A percentile compares a stretch with the other conserved stretches of the same genome.
Evolutionary conservation across 2,888 invertebrate species (phyloP).

Genomic region (Thumatha senex): DNA sequence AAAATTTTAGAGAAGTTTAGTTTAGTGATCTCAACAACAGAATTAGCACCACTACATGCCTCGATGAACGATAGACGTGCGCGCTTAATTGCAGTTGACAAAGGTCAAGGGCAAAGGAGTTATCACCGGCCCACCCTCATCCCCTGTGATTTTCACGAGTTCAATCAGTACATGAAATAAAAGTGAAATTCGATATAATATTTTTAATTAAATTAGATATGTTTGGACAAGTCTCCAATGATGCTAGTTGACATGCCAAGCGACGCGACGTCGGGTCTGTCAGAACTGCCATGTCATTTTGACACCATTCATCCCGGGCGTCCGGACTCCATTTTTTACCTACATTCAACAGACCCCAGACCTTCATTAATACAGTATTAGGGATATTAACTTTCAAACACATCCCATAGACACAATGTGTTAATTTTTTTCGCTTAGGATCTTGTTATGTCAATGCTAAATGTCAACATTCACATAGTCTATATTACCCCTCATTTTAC

Average conservation of each 20-base stretch:
- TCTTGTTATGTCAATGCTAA: constrained; percentile 16
- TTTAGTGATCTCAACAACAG: too few relatives aligned
- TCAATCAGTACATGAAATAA: too few relatives aligned
- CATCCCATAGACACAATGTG: constrained; percentile 18
- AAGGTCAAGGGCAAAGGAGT: too few relatives aligned
- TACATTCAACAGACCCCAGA: constrained; percentile 8
- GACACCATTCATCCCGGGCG: constrained; percentile 78
- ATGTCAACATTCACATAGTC: neutral
- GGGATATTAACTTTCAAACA: constrained; percentile 23
- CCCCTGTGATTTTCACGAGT: too few relatives aligned
- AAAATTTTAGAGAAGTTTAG: too few relatives aligned
- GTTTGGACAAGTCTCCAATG: constrained; percentile 27
- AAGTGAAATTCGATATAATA: too few relatives aligned
- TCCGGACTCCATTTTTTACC: constrained; percentile 53
- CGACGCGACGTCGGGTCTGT: constrained; percentile 52
- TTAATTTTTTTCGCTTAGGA: constrained; percentile 59
- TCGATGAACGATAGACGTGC: too few relatives aligned
- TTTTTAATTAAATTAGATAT: constrained; percentile 7
- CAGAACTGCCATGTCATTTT: constrained; percentile 75
- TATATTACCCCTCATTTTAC: neutral
- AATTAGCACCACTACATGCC: too few relatives aligned
- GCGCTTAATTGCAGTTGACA: too few relatives aligned
- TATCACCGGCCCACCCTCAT: too few relatives aligned
- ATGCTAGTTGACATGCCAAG: constrained; percentile 37
- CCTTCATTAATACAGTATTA: constrained; percentile 31